Evolutionary conservation across 2,113 vertebrate species (phyloP).

Genomic region (Cyprinodon variegatus): DNA sequence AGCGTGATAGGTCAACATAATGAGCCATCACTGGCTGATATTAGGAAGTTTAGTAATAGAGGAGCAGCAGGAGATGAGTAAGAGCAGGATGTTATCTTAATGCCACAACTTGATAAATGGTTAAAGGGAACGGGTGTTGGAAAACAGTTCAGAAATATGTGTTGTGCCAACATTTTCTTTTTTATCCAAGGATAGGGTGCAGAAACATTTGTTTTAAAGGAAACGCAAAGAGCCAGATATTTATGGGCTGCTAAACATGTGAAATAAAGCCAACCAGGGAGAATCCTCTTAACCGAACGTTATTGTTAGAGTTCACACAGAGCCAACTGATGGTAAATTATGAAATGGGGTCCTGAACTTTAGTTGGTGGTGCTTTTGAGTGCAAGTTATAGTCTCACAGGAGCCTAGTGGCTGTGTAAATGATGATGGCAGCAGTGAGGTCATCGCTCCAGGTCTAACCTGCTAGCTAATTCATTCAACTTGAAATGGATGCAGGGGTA

Average conservation of each 20-base stretch:
- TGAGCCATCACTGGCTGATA: constrained; percentile 73
- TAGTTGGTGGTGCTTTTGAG: constrained; percentile 35
- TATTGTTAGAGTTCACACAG: constrained; percentile 42
- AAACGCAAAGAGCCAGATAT: constrained; percentile 6
- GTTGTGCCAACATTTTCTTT: constrained; percentile 30
- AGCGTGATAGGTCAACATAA: constrained; percentile 67
- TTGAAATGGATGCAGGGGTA: not conserved
- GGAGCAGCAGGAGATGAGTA: constrained; percentile 58
- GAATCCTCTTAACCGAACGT: not conserved
- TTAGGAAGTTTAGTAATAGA: constrained; percentile 73
- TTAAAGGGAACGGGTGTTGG: constrained; percentile 47
- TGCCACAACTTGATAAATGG: constrained; percentile 74
- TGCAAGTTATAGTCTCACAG: constrained; percentile 48
- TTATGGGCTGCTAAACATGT: constrained; percentile 28
- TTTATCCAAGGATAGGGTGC: constrained; percentile 9
- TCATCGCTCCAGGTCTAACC: constrained; percentile 63
- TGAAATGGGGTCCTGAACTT: constrained; percentile 47
- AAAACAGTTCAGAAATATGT: constrained; percentile 48
- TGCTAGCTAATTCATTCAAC: constrained; percentile 69
- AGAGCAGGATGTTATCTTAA: constrained; percentile 70
- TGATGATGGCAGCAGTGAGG: constrained; percentile 60
- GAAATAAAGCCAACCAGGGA: constrained; percentile 5
- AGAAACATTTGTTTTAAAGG: constrained; percentile 1
- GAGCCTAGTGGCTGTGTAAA: constrained; percentile 61
- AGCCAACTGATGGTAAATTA: constrained; percentile 63